Evolutionary conservation across 2,113 vertebrate genomes (phyloP), one percentile per base, ranked within the genome.

Genomic region (Eulemur macaco): DNA sequence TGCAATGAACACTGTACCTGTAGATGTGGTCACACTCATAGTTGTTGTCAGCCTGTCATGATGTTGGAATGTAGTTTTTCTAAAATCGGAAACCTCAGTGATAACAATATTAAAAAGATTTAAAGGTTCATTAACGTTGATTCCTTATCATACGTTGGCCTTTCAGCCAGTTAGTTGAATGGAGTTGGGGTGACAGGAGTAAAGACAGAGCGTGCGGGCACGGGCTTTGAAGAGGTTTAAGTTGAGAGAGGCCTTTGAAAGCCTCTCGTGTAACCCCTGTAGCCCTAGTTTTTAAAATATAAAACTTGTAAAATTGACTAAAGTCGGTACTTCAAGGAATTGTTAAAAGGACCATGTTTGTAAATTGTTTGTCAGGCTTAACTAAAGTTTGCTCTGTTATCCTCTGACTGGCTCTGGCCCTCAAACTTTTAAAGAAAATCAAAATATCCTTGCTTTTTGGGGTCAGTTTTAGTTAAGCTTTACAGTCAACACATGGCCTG

Each of bases 391-490:
- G 47, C 56, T 78, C 31, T 87, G n/a, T 77, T 12, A 14, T 20
- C 12, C 47, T 87, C 23, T 45, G 45, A 87, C 71, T 82, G 8
- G 23, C 27, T 63, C 58, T 54, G 63, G 37, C 64, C 52, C 39
- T 21, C 9, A 47, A 94, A 81, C 42, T 71, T 84, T 63, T 81
- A 63, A 77, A 76, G 81, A 90, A 96, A 88, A 56, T 83, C 60
- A 29, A 89, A 89, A 27, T 69, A 34, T 27, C 6, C 21, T 89
- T 87, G 66, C 12, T 34, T 31, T 60, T 94, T 42, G 92, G 47
- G 31, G 50, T 74, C 52, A 66, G 18, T 86, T 96, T 94, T 63
- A 58, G 31, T 82, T 93, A 93, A 93, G 20, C 88, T 94, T 82
- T 97, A 80, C 4, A 92, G 2, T 86, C 50, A 50, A 37, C 81